Evolutionary conservation across 2,888 invertebrate species (phyloP).

Genomic region (Cybosia mesomella): DNA sequence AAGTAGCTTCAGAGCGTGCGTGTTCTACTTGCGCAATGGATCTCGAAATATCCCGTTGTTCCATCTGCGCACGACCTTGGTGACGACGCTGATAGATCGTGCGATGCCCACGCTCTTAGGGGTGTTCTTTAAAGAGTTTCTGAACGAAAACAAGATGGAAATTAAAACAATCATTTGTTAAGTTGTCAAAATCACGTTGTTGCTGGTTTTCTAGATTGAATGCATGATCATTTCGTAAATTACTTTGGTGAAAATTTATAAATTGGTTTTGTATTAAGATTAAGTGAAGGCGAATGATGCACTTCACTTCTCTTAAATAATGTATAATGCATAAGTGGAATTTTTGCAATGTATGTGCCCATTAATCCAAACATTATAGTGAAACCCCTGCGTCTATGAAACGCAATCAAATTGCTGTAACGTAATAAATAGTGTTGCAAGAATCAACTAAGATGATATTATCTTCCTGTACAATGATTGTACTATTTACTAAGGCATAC

Average conservation of each 20-base stretch:
- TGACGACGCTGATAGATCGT: slow-evolving; percentile 76
- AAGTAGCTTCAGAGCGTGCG: slow-evolving; percentile 34
- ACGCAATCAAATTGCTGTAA: background rate
- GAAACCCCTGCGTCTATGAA: background rate
- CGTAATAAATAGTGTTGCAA: background rate
- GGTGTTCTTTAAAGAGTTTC: slow-evolving; percentile 20
- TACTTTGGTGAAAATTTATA: slow-evolving; percentile 17
- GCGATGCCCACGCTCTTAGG: slow-evolving; percentile 46
- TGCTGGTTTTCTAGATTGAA: slow-evolving; percentile 21
- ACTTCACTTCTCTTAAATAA: slow-evolving; percentile 8
- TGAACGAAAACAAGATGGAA: slow-evolving; percentile 20
- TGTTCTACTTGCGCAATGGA: slow-evolving; percentile 63
- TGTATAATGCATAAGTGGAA: background rate
- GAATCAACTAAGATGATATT: background rate
- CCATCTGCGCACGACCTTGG: slow-evolving; percentile 73
- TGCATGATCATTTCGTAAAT: slow-evolving; percentile 17
- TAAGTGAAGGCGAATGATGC: background rate
- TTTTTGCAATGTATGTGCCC: background rate
- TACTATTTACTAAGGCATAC: background rate
- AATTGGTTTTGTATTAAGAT: slow-evolving; percentile 13
- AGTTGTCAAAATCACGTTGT: slow-evolving; percentile 44
- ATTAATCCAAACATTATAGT: background rate
- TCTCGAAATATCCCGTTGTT: slow-evolving; percentile 67
- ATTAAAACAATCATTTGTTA: slow-evolving; percentile 46
- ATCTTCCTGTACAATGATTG: background rate